A percentile compares a stretch with the other conserved stretches of the same genome.
phyloP scores from a whole-genome alignment of 2,888 invertebrate genomes.

The Strigamia transsilvanica region DNA sequence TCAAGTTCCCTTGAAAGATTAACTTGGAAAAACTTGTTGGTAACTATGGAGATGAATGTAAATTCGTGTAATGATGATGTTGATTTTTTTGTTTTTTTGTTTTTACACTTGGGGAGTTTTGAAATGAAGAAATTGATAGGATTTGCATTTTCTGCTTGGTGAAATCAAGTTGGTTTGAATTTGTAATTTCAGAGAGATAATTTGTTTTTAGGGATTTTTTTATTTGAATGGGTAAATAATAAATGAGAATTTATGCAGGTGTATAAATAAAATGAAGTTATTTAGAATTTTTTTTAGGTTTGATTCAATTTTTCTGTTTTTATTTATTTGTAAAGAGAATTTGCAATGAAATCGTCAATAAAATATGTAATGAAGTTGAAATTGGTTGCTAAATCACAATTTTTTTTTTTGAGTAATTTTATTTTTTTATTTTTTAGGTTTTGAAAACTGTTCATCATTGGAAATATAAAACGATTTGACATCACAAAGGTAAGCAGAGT shows the following conservation, averaged over 20 bases:
- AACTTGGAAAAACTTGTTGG: neutral
- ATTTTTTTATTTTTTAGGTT: slow-evolving; percentile 10
- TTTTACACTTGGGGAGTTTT: neutral
- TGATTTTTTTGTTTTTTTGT: neutral
- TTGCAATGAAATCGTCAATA: too few relatives aligned
- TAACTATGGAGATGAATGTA: slow-evolving; percentile 6
- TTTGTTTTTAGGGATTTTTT: too few relatives aligned
- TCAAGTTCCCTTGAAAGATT: neutral
- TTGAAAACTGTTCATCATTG: slow-evolving; percentile 25
- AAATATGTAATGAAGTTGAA: too few relatives aligned
- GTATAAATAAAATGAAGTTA: too few relatives aligned
- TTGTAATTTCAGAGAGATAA: neutral
- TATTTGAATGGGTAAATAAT: too few relatives aligned
- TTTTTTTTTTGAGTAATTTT: neutral
- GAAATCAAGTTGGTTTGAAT: neutral
- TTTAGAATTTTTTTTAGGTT: too few relatives aligned
- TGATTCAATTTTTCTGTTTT: too few relatives aligned
- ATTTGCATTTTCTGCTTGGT: neutral
- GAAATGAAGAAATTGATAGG: neutral
- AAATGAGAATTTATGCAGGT: too few relatives aligned
- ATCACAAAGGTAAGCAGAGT: neutral
- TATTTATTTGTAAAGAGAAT: too few relatives aligned
- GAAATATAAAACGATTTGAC: slow-evolving; percentile 23
- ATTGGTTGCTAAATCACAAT: too few relatives aligned
- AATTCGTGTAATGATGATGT: neutral